Conservation (phyloP, 2,113 vertebrate genomes). For the Tenebrosternarchus preto region DNA sequence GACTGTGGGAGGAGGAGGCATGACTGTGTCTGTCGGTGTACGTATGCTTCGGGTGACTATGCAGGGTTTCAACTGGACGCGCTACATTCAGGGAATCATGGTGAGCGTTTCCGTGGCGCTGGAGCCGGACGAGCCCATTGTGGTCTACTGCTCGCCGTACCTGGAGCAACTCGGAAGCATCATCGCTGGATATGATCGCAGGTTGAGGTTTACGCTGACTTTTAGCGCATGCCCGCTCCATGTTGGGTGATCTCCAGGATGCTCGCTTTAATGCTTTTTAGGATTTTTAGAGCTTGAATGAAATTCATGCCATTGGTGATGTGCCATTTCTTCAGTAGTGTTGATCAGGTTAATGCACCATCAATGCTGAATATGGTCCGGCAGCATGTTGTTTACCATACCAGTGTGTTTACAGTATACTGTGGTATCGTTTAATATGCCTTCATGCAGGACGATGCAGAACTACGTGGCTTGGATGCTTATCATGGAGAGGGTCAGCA, state of each 20-base stretch:
- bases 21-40: background rate
- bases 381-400: too few relatives aligned
- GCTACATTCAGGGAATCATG: constrained; percentile 85
- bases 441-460: constrained; percentile 84
- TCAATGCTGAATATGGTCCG: too few relatives aligned
- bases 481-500: constrained; percentile 84
- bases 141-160: constrained; percentile 89
- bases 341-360: too few relatives aligned
- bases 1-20: background rate
- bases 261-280: too few relatives aligned
- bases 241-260: too few relatives aligned
- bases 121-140: constrained; percentile 82
- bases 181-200: constrained; percentile 80
- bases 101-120: constrained; percentile 80
- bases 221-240: too few relatives aligned
- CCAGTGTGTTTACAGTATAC: too few relatives aligned
- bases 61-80: constrained; percentile 95
- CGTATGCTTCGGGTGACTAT: constrained; percentile 37
- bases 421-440: background rate
- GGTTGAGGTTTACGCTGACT: too few relatives aligned
- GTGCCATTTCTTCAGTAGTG: too few relatives aligned
- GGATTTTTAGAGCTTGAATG: too few relatives aligned
- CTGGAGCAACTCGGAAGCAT: constrained; percentile 84
- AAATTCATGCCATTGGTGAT: too few relatives aligned
- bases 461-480: constrained; percentile 95